Evolutionary conservation across 1,140 invertebrate genomes (phyloP).

Genomic region (Ditylenchus dipsaci): DNA sequence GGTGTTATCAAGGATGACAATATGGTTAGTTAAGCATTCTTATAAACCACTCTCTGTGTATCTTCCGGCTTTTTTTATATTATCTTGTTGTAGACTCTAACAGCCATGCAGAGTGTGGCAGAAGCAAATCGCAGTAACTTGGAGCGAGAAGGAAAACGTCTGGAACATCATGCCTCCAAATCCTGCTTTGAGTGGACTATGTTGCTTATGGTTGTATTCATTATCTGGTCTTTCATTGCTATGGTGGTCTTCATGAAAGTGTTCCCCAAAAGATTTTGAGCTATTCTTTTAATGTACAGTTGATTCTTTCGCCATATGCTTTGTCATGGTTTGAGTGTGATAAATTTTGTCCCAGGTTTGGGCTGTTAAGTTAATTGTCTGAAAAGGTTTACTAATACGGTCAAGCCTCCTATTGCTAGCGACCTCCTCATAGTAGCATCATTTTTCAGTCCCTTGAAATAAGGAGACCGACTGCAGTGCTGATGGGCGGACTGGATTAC

Average conservation of each 20-base stretch:
- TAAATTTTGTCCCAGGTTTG: too few species aligned
- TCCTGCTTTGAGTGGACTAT: conserved; percentile 56
- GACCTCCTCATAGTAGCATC: too few species aligned
- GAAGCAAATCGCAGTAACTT: conserved; percentile 38
- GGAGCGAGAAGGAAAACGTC: conserved; percentile 38
- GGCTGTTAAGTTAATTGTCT: too few species aligned
- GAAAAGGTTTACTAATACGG: too few species aligned
- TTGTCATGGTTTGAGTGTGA: too few species aligned
- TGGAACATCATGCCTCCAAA: conserved; percentile 51
- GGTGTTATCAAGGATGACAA: conserved; percentile 54
- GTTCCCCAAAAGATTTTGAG: conserved; percentile 44
- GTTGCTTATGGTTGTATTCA: conserved; percentile 43
- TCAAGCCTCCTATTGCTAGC: too few species aligned
- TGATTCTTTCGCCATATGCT: too few species aligned
- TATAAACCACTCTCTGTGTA: background rate
- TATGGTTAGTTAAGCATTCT: conserved; percentile 9
- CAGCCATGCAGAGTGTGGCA: conserved; percentile 39
- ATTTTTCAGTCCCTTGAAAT: too few species aligned
- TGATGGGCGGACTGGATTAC: too few species aligned
- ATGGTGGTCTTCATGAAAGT: conserved; percentile 55
- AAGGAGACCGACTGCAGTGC: too few species aligned
- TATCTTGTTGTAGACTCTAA: conserved; percentile 25
- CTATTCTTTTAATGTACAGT: too few species aligned
- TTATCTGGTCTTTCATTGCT: conserved; percentile 49
- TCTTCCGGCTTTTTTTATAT: background rate